Conservation (phyloP, 2,888 invertebrate species). For the Callyntrura guangdongensis region DNA sequence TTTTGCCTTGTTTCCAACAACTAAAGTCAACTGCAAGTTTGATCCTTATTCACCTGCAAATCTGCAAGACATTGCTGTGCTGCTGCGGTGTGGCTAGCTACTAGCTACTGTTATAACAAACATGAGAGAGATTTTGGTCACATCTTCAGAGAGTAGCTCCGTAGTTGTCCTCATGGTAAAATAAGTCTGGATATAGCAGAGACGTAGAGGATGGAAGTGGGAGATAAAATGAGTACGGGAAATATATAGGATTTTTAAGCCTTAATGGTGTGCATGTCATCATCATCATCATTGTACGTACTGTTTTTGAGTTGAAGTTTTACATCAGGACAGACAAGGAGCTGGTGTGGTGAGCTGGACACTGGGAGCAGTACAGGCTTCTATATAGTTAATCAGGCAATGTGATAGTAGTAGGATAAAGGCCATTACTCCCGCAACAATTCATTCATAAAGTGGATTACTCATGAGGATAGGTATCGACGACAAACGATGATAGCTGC, state of each 20-base stretch:
- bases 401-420: not conserved
- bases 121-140: not conserved
- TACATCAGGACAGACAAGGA: not conserved
- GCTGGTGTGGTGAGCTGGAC: not conserved
- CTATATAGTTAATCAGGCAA: not conserved
- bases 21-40: constrained; percentile 75
- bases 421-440: constrained; percentile 59
- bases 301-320: not conserved
- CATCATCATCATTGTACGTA: not conserved
- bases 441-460: constrained; percentile 67
- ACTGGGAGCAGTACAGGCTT: too few relatives aligned
- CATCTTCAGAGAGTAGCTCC: too few relatives aligned
- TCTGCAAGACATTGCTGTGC: constrained; percentile 45
- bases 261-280: not conserved
- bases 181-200: not conserved
- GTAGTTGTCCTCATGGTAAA: too few relatives aligned
- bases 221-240: too few relatives aligned
- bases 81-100: constrained; percentile 11
- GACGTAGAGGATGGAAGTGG: too few relatives aligned
- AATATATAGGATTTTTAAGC: too few relatives aligned
- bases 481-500: too few relatives aligned
- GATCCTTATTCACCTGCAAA: constrained; percentile 80
- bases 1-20: constrained; percentile 42
- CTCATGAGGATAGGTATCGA: constrained; percentile 8
- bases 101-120: constrained; percentile 27